Percentiles rank a stretch among this genome's conserved stretches.
Evolutionary conservation across 2,113 vertebrate genomes (phyloP).

Genomic region (Planiliza haematocheilus): DNA sequence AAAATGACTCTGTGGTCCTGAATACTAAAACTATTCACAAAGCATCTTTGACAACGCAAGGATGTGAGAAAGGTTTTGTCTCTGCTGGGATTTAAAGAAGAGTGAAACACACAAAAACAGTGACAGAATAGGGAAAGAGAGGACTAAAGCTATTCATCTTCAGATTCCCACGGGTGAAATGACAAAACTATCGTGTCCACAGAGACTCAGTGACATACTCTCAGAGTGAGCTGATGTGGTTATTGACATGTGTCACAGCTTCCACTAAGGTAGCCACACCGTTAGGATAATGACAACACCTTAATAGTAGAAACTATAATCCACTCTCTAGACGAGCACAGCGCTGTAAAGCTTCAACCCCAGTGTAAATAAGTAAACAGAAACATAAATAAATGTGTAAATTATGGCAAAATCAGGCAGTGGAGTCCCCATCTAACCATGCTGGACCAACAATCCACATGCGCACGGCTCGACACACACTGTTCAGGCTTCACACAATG

Average conservation of each 20-base stretch:
- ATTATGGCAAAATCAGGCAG: background rate
- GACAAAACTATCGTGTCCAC: conserved; percentile 25
- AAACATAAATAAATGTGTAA: conserved; percentile 69
- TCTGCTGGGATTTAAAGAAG: conserved; percentile 29
- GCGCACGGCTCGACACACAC: conserved; percentile 19
- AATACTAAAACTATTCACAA: too few species aligned
- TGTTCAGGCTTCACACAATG: conserved; percentile 15
- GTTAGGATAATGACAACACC: too few species aligned
- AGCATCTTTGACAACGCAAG: too few species aligned
- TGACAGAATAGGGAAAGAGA: conserved; percentile 22
- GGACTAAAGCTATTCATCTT: conserved; percentile 5
- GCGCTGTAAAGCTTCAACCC: conserved; percentile 62
- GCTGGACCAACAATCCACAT: conserved; percentile 22
- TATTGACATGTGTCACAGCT: conserved; percentile 1
- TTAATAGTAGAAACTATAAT: background rate
- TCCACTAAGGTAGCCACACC: background rate
- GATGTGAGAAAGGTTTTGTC: conserved; percentile 26
- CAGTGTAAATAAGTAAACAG: conserved; percentile 6
- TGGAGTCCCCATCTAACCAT: background rate
- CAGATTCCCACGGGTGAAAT: conserved; percentile 9
- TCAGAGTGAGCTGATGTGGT: conserved; percentile 2
- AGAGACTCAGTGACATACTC: conserved; percentile 31
- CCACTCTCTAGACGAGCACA: background rate
- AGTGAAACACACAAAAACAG: conserved; percentile 26
- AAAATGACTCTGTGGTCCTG: too few species aligned